phyloP scores from a whole-genome alignment of 2,797 vertebrate species.

The Australoheros facetus region DNA sequence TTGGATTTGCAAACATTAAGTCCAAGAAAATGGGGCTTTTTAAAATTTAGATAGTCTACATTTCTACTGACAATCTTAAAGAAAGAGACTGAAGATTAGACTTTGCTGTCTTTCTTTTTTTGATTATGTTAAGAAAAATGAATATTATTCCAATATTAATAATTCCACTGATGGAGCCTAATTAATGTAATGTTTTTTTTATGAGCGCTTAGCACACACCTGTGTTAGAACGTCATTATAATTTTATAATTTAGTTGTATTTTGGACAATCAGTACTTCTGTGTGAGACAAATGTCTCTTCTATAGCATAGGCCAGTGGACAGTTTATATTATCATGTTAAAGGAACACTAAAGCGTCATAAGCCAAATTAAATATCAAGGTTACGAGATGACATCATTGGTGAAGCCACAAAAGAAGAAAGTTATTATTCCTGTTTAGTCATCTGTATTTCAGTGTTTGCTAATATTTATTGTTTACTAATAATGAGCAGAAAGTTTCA shows the following conservation, averaged over 20 bases:
- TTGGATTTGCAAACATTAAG: not conserved
- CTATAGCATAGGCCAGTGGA: not conserved
- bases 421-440: not conserved
- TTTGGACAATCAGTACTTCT: not conserved
- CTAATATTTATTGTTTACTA: not conserved
- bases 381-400: not conserved
- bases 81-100: not conserved
- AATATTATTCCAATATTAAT: not conserved
- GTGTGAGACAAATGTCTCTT: not conserved
- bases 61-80: not conserved
- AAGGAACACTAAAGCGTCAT: not conserved
- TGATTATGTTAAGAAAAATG: not conserved
- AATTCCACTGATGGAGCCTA: not conserved
- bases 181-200: not conserved
- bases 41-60: not conserved
- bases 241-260: not conserved
- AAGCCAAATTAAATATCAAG: not conserved
- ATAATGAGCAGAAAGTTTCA: slow-evolving; percentile 22
- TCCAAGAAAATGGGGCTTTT: rapidly evolving
- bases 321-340: not conserved
- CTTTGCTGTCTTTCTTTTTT: not conserved
- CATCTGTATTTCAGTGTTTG: slow-evolving; percentile 1
- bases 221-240: not conserved
- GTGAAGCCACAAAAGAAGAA: not conserved
- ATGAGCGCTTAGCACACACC: not conserved